Evolutionary conservation across 1,140 invertebrate species (phyloP), one percentile per base, ranked within the genome.

Genomic region (Musca vetustissima): DNA sequence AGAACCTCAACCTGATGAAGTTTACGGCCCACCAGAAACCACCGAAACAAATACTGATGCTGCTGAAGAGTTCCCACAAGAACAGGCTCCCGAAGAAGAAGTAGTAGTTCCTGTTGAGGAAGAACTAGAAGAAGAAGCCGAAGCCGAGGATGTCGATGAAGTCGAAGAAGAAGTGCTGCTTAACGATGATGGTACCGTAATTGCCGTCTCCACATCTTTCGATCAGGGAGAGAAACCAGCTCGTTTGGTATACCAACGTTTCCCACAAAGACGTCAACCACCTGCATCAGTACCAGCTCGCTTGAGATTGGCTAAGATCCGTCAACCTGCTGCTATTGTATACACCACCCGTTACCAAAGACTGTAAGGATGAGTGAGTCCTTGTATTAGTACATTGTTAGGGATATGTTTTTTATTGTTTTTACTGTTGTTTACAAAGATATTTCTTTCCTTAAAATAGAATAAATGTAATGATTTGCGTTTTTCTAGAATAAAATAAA

Each of bases 211-310:
- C 8, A 61, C 28, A 17, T 24, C 57, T 21, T 43, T 61, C 43
- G 57, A 61, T 15, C 36, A 43, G 36, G 28, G 28, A 28, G 28
- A 28, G 3, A 36, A 36, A 36, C 28, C 57, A 19, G 57, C 57
- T 13, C 57, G 57, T 32, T 21, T 61, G 13, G 57, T 61, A 9
- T 61, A 36, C 14, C 57, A 61, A 36, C 57, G 57, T 61, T 61
- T 61, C 17, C 57, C 57, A 19, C 57, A 61, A 61, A 61, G 57
- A 21, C 57, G 57, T 13, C 57, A 61, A 61, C 57, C 25, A 11
- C 57, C 57, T 0, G 21, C 28, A 19, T n/a, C 57, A 2, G 57
- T 61, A 43, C 57, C 57, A 15, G 57, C 57, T 13, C 57, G 57
- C 15, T 61, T 61, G n/a, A 61, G 28, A 17, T 19, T 36, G 36